Evolutionary conservation across 1,140 invertebrate species (phyloP), one percentile per base, ranked within the genome.

Genomic region (Zaprionus lachaisei): DNA sequence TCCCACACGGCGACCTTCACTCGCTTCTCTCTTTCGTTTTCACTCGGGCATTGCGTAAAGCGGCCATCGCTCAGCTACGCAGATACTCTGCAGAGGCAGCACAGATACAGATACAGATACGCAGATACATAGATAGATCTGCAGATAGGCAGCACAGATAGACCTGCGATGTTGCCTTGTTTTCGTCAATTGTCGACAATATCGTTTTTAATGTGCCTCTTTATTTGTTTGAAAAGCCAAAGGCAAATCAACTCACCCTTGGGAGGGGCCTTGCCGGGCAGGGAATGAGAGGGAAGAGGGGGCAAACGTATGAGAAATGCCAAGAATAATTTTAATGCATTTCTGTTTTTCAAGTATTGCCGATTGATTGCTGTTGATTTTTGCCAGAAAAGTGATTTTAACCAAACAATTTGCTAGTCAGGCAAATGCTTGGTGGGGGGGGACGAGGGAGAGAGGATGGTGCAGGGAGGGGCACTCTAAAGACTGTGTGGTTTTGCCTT

Each of bases 131-230:
- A 34, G 60, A 44, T 20, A 72, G 28, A 22, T 9, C 26, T n/a
- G 55, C 38, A 58, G 4, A 55, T 63, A 15, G 22, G 38, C 17
- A 61, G 66, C n/a, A 56, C 49, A 22, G 66, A 63, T 56, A 49
- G 17, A 31, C 14, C 26, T 9, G 7, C 38, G 15, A 61, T 72
- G 66, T 56, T 78, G 81, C 81, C 84, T 87, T 89, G 84, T 74
- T 84, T 84, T 89, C 84, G 85, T 90, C 84, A 89, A 89, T 89
- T 89, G 85, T 84, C 84, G 84, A 90, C 84, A 89, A 84, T 84
- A 89, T 89, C 81, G 76, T 79, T 87, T 86, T 86, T 78, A 86
- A 77, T 78, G 83, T 66, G 68, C 69, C 78, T 73, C 78, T 72
- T 81, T 79, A 85, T 79, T 86, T 85, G 71, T 86, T 85, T 85